These are phyloP conservation scores for Endomychus coccineus DNA, from an alignment of 2,888 invertebrate species.

Conservation along the genomic window DNA sequence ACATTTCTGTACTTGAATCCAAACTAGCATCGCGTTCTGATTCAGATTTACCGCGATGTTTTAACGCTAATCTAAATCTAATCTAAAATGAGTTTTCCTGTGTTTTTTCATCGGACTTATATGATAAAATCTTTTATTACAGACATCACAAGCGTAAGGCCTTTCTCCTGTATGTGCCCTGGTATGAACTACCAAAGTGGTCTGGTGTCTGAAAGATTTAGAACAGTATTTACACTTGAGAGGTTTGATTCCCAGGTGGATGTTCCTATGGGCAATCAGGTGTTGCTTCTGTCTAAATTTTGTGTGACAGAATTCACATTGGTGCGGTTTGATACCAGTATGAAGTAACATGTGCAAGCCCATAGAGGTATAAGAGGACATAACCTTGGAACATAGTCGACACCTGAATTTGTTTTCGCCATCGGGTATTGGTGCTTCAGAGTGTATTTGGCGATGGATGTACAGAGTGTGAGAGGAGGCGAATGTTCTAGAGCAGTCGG, in stretches of 20 bases:
- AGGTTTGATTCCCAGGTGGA: neutral
- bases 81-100: neutral
- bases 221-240: neutral
- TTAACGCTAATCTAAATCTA: too few species aligned
- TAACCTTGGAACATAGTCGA: too few species aligned
- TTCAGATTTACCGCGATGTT: too few species aligned
- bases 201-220: neutral
- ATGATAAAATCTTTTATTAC: neutral
- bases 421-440: neutral
- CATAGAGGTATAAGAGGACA: too few species aligned
- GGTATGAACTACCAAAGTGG: neutral
- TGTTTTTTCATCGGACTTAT: neutral
- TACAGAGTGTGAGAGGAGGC: too few species aligned
- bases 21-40: too few species aligned
- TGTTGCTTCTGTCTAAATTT: neutral
- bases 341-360: neutral
- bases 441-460: too few species aligned
- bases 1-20: too few species aligned
- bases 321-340: neutral
- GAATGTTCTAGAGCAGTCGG: too few species aligned
- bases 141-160: neutral
- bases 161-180: neutral
- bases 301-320: neutral
- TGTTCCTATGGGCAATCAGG: constrained; percentile 1
- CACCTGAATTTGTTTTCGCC: too few species aligned